A percentile compares a stretch with the other conserved stretches of the same genome.
Evolutionary conservation across 1,140 invertebrate species (phyloP).

Genomic region (Zaprionus gabonicus): DNA sequence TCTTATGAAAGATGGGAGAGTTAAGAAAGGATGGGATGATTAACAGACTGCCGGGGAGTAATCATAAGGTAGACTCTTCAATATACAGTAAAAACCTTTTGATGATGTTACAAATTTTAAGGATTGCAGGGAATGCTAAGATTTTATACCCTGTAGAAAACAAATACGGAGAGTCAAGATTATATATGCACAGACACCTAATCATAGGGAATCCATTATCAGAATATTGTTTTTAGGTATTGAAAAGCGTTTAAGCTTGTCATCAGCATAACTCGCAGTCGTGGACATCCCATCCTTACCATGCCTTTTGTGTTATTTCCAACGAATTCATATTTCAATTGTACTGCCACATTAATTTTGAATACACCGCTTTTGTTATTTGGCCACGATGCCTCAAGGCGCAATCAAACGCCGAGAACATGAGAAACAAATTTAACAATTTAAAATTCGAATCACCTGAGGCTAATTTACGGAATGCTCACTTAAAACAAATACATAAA

Average conservation of each 20-base stretch:
- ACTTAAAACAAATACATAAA: constrained; percentile 68
- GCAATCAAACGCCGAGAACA: constrained; percentile 37
- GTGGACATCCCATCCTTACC: background rate
- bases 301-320: background rate
- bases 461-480: constrained; percentile 73
- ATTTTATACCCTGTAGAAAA: constrained; percentile 3
- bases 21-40: background rate
- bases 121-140: background rate
- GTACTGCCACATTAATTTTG: constrained; percentile 13
- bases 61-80: background rate
- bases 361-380: constrained; percentile 2
- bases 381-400: background rate
- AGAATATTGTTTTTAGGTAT: too few relatives aligned
- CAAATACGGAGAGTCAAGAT: background rate
- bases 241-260: background rate
- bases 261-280: background rate
- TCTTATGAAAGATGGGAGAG: background rate
- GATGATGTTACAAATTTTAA: constrained; percentile 2
- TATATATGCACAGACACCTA: too few relatives aligned
- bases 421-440: constrained; percentile 50
- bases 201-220: too few relatives aligned
- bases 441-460: constrained; percentile 60
- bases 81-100: background rate
- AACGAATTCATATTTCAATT: constrained; percentile 15
- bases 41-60: background rate